Percentiles rank a stretch among this genome's conserved stretches.
phyloP scores from a whole-genome alignment of 2,888 invertebrate genomes.

The Venusia cambrica region DNA sequence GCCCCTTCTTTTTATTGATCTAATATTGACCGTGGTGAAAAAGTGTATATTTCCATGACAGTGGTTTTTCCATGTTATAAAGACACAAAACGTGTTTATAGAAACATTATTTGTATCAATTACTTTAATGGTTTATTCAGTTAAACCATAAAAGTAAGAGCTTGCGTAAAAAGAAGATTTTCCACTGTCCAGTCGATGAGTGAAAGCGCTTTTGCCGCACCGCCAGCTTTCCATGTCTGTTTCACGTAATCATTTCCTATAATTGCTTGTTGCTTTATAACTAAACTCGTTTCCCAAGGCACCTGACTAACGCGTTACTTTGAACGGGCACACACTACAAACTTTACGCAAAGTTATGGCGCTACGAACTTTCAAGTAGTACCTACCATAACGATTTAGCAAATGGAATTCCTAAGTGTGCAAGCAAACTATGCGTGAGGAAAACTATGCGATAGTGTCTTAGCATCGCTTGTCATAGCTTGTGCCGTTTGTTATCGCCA shows the following conservation, averaged over 20 bases:
- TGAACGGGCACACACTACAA: slow-evolving; percentile 13
- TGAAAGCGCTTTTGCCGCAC: slow-evolving; percentile 20
- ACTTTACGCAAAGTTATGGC: slow-evolving; percentile 16
- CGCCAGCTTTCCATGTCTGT: slow-evolving; percentile 32
- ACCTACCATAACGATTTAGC: slow-evolving; percentile 29
- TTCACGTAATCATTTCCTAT: slow-evolving; percentile 30
- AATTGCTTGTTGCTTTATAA: slow-evolving; percentile 26
- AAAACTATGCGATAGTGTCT: slow-evolving; percentile 7
- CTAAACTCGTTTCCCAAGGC: slow-evolving; percentile 30
- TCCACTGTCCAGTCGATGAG: slow-evolving; percentile 18
- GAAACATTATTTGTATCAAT: no score
- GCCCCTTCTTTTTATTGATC: no score
- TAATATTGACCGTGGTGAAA: no score
- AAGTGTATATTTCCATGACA: no score
- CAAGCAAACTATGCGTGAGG: slow-evolving; percentile 23
- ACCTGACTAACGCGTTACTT: slow-evolving; percentile 15
- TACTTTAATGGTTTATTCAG: no score
- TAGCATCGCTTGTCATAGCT: background rate
- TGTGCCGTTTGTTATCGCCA: slow-evolving; percentile 24
- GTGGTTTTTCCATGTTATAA: no score
- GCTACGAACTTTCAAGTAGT: slow-evolving; percentile 25
- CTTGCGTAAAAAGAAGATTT: slow-evolving; percentile 11
- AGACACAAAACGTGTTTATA: no score
- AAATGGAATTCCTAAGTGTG: slow-evolving; percentile 36
- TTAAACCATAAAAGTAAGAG: no score